Conservation (phyloP, 2,888 invertebrate genomes). For the Diarsia dahlii region DNA sequence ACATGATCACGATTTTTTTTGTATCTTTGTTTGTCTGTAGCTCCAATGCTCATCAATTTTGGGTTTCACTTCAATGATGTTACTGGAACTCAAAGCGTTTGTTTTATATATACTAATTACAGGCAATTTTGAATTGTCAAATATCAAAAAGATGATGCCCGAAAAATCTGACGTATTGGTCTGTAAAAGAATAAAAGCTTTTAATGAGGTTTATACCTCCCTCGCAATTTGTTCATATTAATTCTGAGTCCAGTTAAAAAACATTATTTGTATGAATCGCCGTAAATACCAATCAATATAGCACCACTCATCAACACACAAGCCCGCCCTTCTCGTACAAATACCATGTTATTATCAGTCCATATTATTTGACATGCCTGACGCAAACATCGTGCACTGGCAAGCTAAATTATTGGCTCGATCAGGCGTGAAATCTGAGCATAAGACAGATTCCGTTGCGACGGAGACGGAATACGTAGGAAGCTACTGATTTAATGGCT, state of each 20-base stretch:
- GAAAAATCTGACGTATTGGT: too few relatives aligned
- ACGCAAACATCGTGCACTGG: slow-evolving; percentile 34
- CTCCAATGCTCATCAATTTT: background rate
- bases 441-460: slow-evolving; percentile 32
- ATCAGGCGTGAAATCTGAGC: slow-evolving; percentile 38
- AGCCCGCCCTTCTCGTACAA: background rate
- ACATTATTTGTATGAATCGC: background rate
- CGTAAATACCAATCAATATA: background rate
- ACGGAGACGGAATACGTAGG: slow-evolving; percentile 9
- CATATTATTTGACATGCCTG: slow-evolving; percentile 52
- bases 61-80: background rate
- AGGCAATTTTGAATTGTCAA: too few relatives aligned
- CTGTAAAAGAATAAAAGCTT: too few relatives aligned
- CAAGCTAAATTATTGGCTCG: slow-evolving; percentile 44
- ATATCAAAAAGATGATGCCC: too few relatives aligned
- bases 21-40: background rate
- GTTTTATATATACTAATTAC: too few relatives aligned
- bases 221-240: too few relatives aligned
- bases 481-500: background rate
- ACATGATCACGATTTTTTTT: background rate
- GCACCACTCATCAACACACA: background rate
- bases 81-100: too few relatives aligned
- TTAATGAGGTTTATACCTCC: too few relatives aligned
- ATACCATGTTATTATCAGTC: slow-evolving; percentile 52
- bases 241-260: too few relatives aligned